Conservation (phyloP, 2,888 invertebrate species). For the Desoria tigrina region DNA sequence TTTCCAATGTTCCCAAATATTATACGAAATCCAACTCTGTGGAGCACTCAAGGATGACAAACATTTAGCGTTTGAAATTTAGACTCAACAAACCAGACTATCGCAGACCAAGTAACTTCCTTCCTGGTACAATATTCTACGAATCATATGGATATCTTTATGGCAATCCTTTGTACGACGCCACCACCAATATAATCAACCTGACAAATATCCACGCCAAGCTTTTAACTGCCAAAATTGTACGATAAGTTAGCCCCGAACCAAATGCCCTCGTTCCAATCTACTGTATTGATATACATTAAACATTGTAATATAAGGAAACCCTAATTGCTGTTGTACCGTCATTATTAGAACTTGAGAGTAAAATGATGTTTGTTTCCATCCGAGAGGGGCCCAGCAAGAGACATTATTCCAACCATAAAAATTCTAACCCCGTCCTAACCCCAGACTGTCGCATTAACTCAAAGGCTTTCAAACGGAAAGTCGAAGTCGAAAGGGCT, state of each 20-base stretch:
- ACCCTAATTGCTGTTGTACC: constrained; percentile 47
- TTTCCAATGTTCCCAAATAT: neutral
- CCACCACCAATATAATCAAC: too few relatives aligned
- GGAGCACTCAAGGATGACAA: constrained; percentile 7
- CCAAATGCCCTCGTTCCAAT: too few relatives aligned
- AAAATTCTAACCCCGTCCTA: constrained; percentile 31
- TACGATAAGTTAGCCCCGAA: too few relatives aligned
- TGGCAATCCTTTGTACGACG: too few relatives aligned
- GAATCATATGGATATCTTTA: neutral
- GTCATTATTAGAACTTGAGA: constrained; percentile 41
- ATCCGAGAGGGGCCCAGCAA: constrained; percentile 36
- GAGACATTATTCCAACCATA: constrained; percentile 46
- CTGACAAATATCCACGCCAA: too few relatives aligned
- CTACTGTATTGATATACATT: neutral
- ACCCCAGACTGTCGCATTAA: too few relatives aligned
- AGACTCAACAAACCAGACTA: neutral
- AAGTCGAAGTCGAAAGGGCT: constrained; percentile 22
- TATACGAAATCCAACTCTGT: too few relatives aligned
- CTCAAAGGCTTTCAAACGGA: constrained; percentile 4
- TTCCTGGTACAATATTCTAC: constrained; percentile 6
- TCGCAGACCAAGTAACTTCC: constrained; percentile 9
- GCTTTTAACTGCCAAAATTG: too few relatives aligned
- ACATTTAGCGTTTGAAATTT: neutral
- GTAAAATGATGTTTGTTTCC: constrained; percentile 50
- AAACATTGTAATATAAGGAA: constrained; percentile 21